Evolutionary conservation across 1,140 invertebrate species (phyloP).

Genomic region (Druon quercuslanigerum): DNA sequence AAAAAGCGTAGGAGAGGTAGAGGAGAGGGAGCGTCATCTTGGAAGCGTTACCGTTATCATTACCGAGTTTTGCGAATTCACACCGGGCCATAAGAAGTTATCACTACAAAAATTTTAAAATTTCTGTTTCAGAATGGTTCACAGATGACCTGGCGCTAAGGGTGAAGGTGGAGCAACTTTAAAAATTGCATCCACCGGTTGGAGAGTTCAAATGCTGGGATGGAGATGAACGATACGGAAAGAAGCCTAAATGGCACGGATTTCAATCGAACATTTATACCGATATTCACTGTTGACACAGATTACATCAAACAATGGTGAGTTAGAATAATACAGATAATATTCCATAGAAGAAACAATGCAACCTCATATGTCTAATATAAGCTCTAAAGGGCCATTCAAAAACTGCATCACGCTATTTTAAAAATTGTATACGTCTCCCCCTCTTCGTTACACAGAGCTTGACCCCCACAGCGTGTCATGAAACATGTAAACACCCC

Average conservation of each 20-base stretch:
- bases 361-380: neutral
- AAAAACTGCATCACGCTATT: no score
- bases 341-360: neutral
- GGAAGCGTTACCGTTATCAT: no score
- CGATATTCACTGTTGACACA: conserved; percentile 81
- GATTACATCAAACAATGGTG: conserved; percentile 83
- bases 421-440: no score
- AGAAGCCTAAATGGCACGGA: conserved; percentile 67
- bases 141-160: conserved; percentile 57
- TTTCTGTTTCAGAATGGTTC: conserved; percentile 57
- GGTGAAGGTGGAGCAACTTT: conserved; percentile 47
- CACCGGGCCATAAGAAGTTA: no score
- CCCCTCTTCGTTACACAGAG: no score
- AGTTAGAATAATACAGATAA: conserved; percentile 56
- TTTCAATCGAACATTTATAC: conserved; percentile 76
- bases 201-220: conserved; percentile 44
- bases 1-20: no score
- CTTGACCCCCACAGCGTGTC: no score
- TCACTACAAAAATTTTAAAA: neutral
- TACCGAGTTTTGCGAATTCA: no score
- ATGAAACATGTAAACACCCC: no score
- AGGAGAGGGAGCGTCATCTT: no score
- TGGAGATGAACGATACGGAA: conserved; percentile 67
- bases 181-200: conserved; percentile 43
- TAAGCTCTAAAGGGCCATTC: no score